These are phyloP conservation scores for Parasteatoda lunata DNA, from an alignment of 2,888 invertebrate genomes.

Conservation along the genomic window DNA sequence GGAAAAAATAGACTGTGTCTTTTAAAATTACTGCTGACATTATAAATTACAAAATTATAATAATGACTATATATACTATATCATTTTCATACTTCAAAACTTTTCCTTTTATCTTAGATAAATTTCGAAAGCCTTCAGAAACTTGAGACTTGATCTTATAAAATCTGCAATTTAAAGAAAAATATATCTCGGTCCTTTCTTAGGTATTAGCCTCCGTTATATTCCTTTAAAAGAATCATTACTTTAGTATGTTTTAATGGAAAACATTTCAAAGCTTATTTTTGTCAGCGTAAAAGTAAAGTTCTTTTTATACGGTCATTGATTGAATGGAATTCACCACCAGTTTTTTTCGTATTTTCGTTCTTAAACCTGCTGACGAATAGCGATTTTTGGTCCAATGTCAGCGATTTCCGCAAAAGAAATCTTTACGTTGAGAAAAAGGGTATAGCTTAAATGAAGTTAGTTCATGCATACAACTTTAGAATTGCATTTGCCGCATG, in stretches of 20 bases:
- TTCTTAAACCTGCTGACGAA: conserved; percentile 52
- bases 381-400: conserved; percentile 51
- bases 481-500: conserved; percentile 13
- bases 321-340: conserved; percentile 46
- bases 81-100: too few relatives aligned
- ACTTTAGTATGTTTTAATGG: conserved; percentile 1
- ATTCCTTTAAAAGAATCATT: not conserved
- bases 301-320: conserved; percentile 46
- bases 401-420: conserved; percentile 51
- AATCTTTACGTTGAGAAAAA: conserved; percentile 23
- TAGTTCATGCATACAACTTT: conserved; percentile 29
- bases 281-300: conserved; percentile 19
- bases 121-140: too few relatives aligned
- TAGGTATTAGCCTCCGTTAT: too few relatives aligned
- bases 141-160: too few relatives aligned
- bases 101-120: too few relatives aligned
- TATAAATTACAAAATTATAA: too few relatives aligned
- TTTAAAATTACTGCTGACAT: too few relatives aligned
- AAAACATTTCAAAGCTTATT: conserved; percentile 31
- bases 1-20: too few relatives aligned
- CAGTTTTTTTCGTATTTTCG: conserved; percentile 29
- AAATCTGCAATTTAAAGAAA: too few relatives aligned
- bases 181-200: too few relatives aligned
- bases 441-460: conserved; percentile 30
- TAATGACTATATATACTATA: too few relatives aligned